These are phyloP conservation scores for honey bee (Apis mellifera) DNA, from an alignment of 1,140 invertebrate genomes.

Conservation along the genomic window Amel_HAv3.1 CM009932.2:8011501-8012000, in stretches of 20 bases:
- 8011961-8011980: background rate
- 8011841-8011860: constrained; percentile 41
- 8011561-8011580: constrained; percentile 49
- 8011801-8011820: constrained; percentile 75
- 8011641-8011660: constrained; percentile 77
- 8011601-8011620: constrained; percentile 71
- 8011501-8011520: background rate
- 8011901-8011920: constrained; percentile 12
- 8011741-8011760: constrained; percentile 54
- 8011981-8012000: background rate
- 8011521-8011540: constrained; percentile 4
- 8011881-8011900: constrained; percentile 14
- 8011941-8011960: background rate
- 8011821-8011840: constrained; percentile 71
- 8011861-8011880: constrained; percentile 37
- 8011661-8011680: constrained; percentile 66
- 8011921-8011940: constrained; percentile 32
- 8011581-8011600: constrained; percentile 70
- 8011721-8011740: constrained; percentile 50
- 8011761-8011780: constrained; percentile 66
- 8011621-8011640: constrained; percentile 71
- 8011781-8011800: constrained; percentile 74
- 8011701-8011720: constrained; percentile 68
- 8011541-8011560: constrained; percentile 50
- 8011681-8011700: constrained; percentile 62